These are phyloP conservation scores for Martes martes DNA, from an alignment of 2,113 vertebrate genomes.

Conservation along the genomic window DNA sequence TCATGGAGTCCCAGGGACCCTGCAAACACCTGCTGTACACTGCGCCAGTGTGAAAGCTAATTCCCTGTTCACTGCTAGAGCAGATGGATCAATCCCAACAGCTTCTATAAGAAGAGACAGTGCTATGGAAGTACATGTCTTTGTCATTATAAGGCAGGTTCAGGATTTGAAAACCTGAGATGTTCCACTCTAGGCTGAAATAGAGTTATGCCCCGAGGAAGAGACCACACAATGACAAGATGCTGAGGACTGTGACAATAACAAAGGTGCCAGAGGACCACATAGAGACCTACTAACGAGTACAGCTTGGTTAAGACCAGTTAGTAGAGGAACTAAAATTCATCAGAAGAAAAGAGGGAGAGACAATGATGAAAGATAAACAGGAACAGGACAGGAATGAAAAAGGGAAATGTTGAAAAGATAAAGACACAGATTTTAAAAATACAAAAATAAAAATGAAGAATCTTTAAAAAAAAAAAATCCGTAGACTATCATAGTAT, in stretches of 20 bases:
- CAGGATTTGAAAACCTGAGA: neutral
- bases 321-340: neutral
- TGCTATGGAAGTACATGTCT: neutral
- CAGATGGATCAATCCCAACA: neutral
- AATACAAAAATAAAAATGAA: neutral
- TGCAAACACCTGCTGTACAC: neutral
- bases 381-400: neutral
- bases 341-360: neutral
- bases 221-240: neutral
- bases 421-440: neutral
- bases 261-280: neutral
- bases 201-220: neutral
- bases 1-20: neutral
- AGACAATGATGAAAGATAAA: neutral
- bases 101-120: neutral
- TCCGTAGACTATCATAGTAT: neutral
- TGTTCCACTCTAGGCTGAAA: neutral
- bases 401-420: neutral
- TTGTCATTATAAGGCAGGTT: neutral
- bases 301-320: neutral
- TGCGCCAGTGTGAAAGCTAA: neutral
- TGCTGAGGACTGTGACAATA: neutral
- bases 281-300: neutral
- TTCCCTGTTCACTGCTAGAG: neutral
- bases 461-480: neutral